Conservation (phyloP, 2,113 vertebrate species). For the Phyllostomus hastatus region DNA sequence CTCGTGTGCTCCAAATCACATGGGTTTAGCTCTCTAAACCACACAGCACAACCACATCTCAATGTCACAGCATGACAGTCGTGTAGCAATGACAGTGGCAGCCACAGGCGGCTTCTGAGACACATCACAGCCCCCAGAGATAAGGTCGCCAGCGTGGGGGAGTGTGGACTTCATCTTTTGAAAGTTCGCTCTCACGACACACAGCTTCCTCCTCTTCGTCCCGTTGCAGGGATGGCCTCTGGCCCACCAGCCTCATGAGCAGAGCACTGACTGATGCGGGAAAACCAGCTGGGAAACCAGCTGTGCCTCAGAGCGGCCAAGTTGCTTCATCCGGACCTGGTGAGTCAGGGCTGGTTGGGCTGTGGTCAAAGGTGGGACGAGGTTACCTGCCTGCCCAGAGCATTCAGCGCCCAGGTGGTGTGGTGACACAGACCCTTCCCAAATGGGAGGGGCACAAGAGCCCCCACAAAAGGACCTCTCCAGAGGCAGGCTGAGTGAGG, state of each 20-base stretch:
- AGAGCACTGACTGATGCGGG: neutral
- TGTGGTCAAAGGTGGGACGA: no score
- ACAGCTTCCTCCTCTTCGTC: neutral
- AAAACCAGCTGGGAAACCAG: neutral
- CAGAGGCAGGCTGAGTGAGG: no score
- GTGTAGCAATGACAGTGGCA: neutral
- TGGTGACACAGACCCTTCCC: no score
- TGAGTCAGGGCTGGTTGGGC: neutral
- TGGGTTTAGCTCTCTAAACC: neutral
- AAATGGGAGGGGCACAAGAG: no score
- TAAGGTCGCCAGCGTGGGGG: rapidly evolving
- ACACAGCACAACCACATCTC: neutral
- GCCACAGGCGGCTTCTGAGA: neutral
- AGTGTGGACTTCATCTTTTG: neutral
- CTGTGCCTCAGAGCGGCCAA: neutral
- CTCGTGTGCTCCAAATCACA: neutral
- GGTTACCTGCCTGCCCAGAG: no score
- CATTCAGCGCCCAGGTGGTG: no score
- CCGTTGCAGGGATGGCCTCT: neutral
- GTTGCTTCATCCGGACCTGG: neutral
- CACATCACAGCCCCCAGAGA: neutral
- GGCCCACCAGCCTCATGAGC: neutral
- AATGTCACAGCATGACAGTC: neutral
- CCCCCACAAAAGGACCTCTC: no score
- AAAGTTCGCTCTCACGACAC: neutral